Evolutionary conservation across 1,140 invertebrate species (phyloP), one percentile per base, ranked within the genome.

Genomic region (Cyclina sinensis): DNA sequence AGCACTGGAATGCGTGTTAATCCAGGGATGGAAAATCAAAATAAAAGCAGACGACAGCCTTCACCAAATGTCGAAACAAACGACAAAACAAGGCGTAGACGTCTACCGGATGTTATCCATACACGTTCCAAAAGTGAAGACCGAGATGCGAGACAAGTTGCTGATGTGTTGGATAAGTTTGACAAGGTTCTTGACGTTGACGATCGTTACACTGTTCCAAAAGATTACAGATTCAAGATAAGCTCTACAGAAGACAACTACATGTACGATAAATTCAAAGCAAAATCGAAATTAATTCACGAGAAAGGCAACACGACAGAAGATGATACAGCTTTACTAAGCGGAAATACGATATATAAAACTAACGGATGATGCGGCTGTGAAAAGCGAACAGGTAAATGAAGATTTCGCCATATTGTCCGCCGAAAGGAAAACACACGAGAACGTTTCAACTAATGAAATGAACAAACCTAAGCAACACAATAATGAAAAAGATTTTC

Each of bases 241-340:
- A 87, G 85, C 39, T 87, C 85, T 1, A 80, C 85, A 24, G 85
- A 87, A 70, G 85, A 87, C 51, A 87, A 87, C 57, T 87, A 87
- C 37, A 51, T 87, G 12, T 59, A 21, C 65, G 62, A 83, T 83
- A 83, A 83, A 39, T 65, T 68, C 81, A 62, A 51, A 70, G 57
- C 59, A 16, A 62, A 70, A n/a, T 83, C 54, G 0, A 83, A 83
- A 73, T 32, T 51, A 16, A 73, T 78, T 18, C 65, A 70, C 35
- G 24, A 27, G 7, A 62, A 62, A 27, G n/a, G n/a, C 3, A 24
- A 46, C 18, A 70, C 2, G 1, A n/a, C 16, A 3, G 32, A 37
- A 37, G 7, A 9, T 27, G n/a, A 24, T 1, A 24, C 24, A 27
- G 24, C 57, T 24, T n/a, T 27, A 27, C 4, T 27, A 9, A 37